Evolutionary conservation across 2,888 invertebrate genomes (phyloP).

Genomic region (Argyresthia goedartella): DNA sequence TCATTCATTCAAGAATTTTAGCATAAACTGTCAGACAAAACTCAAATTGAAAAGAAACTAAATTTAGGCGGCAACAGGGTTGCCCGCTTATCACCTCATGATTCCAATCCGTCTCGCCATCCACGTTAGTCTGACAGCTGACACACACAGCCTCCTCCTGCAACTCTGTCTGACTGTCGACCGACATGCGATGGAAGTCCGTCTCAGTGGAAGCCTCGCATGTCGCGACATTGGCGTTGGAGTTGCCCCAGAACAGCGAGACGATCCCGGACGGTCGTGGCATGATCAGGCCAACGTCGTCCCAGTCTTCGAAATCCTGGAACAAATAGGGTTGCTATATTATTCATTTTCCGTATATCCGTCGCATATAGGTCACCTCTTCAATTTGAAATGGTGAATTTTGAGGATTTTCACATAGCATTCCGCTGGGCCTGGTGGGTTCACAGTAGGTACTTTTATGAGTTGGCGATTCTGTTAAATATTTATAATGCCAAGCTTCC

Average conservation of each 20-base stretch:
- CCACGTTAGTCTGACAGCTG: constrained; percentile 49
- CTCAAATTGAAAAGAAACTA: too few species aligned
- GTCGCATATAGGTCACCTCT: too few species aligned
- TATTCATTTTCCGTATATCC: too few species aligned
- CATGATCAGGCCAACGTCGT: constrained; percentile 90
- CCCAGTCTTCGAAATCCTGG: constrained; percentile 92
- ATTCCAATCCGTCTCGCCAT: constrained; percentile 50
- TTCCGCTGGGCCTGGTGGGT: too few species aligned
- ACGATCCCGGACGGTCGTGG: constrained; percentile 83
- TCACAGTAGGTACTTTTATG: too few species aligned
- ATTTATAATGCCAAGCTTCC: too few species aligned
- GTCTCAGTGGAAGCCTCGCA: constrained; percentile 59
- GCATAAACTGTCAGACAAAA: too few species aligned
- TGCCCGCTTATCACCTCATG: constrained; percentile 40
- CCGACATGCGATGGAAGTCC: constrained; percentile 30
- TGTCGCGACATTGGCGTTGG: constrained; percentile 40
- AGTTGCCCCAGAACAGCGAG: constrained; percentile 74
- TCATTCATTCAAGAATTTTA: too few species aligned
- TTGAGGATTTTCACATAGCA: too few species aligned
- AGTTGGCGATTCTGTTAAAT: too few species aligned
- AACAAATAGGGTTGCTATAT: constrained; percentile 14
- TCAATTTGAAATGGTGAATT: neutral
- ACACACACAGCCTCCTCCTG: constrained; percentile 49
- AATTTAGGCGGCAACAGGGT: too few species aligned
- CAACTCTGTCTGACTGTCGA: constrained; percentile 60